A percentile compares a stretch with the other conserved stretches of the same genome.
These are phyloP conservation scores for Puntigrus tetrazona DNA, from an alignment of 2,113 vertebrate genomes.

Conservation along the genomic window DNA sequence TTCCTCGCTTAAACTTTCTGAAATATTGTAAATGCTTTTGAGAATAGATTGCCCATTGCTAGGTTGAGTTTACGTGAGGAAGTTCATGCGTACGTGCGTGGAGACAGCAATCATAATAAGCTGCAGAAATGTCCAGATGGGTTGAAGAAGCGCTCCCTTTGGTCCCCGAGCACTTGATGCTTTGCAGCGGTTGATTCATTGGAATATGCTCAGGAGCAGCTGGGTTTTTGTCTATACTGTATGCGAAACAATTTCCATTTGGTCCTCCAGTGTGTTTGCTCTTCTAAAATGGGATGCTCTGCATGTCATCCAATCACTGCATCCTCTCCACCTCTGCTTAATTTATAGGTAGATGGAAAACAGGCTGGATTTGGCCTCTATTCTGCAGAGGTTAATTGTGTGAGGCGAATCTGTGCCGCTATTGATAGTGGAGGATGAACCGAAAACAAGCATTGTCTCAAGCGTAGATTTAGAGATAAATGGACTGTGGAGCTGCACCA, in stretches of 20 bases:
- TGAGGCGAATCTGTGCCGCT: conserved; percentile 40
- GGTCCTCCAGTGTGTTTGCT: conserved; percentile 39
- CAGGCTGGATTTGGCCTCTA: conserved; percentile 38
- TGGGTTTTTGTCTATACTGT: conserved; percentile 23
- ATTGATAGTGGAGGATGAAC: conserved; percentile 34
- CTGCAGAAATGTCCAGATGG: conserved; percentile 25
- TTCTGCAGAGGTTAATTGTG: conserved; percentile 48
- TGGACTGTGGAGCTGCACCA: not conserved
- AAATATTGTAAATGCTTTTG: conserved; percentile 2
- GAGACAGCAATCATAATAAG: not conserved
- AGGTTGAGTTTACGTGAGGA: not conserved
- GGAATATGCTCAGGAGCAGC: conserved; percentile 12
- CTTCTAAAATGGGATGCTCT: conserved; percentile 33
- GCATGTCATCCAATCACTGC: conserved; percentile 38
- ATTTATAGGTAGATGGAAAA: conserved; percentile 46
- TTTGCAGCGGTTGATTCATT: conserved; percentile 36
- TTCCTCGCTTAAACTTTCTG: not conserved
- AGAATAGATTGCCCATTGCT: conserved; percentile 15
- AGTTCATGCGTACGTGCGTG: not conserved
- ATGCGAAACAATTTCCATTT: conserved; percentile 47
- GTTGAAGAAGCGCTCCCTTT: conserved; percentile 33
- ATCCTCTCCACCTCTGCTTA: conserved; percentile 44
- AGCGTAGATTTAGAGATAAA: conserved; percentile 36
- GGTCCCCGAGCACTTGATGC: conserved; percentile 34
- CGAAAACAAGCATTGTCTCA: conserved; percentile 40